Base-by-base conservation (phyloP, 2,113 vertebrate genomes). In the Lanius collurio region DNA sequence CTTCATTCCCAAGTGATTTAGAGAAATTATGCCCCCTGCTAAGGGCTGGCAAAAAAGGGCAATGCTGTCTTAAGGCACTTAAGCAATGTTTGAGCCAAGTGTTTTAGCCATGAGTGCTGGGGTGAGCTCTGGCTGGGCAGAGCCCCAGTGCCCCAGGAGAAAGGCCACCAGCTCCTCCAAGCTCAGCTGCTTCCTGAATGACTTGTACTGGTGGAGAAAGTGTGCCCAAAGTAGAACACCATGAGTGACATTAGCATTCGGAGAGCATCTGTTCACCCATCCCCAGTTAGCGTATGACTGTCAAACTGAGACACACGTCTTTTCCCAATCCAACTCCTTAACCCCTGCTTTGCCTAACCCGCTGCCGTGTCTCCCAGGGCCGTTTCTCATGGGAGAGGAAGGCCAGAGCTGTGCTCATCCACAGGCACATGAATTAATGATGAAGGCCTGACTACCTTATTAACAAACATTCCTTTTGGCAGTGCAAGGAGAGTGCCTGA, bases 211-310 rank as follows among this genome's bases (percentile, higher is more conserved):
- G 83, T 96, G 94, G 93, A 96, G 94, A 94, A 95, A 93, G 46
- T 80, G 90, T 93, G 93, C 96, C 93, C 93, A 92, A 95, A 94
- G 94, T 95, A 97, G 94, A 96, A 95, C 95, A 94, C 95, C 91
- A 87, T 92, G 93, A 97, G 92, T 93, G 94, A 96, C 93, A 97
- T 96, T 96, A 97, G 95, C 92, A 95, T 95, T 96, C 94, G 18
- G 90, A 95, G 94, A 96, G 95, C 95, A 97, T 97, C 95, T 95
- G 95, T 96, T 95, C 96, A 95, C 84, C 91, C 96, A 97, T 96
- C 93, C 87, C 94, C 94, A 95, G 95, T 90, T 90, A 96, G 88
- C 82, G 90, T 93, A 19, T 94, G 95, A 96, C 94, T 95, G 94
- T 95, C 95, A 96, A 96, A 88, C 90, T 75, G 92, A 95, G 93